phyloP scores from a whole-genome alignment of 2,113 vertebrate species.

The Illadopsis cleaveri region DNA sequence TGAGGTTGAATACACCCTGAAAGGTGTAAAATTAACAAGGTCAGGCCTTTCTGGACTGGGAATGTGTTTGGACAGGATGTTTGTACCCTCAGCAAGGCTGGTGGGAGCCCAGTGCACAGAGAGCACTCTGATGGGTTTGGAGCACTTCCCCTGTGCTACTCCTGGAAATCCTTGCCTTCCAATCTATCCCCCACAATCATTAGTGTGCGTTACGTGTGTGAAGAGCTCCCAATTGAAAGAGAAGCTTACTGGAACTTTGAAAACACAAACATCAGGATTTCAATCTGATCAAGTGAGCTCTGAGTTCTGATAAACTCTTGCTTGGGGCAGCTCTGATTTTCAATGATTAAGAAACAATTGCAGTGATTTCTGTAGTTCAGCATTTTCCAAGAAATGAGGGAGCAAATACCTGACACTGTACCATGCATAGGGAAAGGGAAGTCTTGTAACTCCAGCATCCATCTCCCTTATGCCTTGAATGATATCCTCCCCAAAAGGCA shows the following conservation, averaged over 20 bases:
- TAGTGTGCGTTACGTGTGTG: background rate
- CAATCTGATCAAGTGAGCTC: background rate
- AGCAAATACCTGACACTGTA: background rate
- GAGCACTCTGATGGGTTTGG: background rate
- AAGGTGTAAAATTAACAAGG: background rate
- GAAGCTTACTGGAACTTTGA: background rate
- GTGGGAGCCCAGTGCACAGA: background rate
- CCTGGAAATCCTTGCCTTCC: background rate
- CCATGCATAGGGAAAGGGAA: background rate
- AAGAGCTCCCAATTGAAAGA: background rate
- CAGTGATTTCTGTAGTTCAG: background rate
- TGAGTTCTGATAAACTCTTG: background rate
- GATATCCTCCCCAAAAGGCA: background rate
- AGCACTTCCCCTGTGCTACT: accelerated
- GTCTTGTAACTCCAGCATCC: background rate
- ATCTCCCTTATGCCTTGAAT: background rate
- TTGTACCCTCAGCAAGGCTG: background rate
- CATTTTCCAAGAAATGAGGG: background rate
- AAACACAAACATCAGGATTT: background rate
- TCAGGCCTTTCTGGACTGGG: background rate
- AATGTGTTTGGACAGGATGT: background rate
- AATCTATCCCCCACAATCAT: background rate
- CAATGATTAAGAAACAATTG: background rate
- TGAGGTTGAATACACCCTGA: background rate
- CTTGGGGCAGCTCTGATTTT: background rate